A percentile compares a stretch with the other conserved stretches of the same genome.
Conservation (phyloP, 2,888 invertebrate species). For the Fragum whitleyi region DNA sequence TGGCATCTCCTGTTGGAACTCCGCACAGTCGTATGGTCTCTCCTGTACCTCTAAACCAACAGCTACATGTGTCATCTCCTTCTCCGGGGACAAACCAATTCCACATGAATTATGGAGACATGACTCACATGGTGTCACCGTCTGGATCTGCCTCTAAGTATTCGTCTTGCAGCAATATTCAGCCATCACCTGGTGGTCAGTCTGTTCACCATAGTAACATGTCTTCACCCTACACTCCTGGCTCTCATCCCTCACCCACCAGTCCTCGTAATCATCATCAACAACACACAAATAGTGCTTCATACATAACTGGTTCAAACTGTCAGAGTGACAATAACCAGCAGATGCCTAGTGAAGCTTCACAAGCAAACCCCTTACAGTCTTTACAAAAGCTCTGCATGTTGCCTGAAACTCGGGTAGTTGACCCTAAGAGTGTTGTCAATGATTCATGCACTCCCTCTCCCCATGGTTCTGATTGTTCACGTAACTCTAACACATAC, state of each 20-base stretch:
- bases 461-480: constrained; percentile 68
- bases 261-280: constrained; percentile 69
- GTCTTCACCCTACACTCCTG: constrained; percentile 71
- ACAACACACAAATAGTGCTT: constrained; percentile 27
- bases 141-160: constrained; percentile 54
- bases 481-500: constrained; percentile 73
- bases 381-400: constrained; percentile 81
- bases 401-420: constrained; percentile 80
- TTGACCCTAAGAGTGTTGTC: constrained; percentile 84
- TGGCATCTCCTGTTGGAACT: constrained; percentile 43
- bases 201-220: constrained; percentile 66
- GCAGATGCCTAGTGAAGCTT: neutral
- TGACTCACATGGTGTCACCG: constrained; percentile 10
- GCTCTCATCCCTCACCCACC: constrained; percentile 54
- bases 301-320: neutral
- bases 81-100: constrained; percentile 45
- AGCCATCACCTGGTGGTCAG: constrained; percentile 58
- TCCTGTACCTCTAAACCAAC: constrained; percentile 65
- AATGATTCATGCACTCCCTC: constrained; percentile 78
- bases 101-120: constrained; percentile 27
- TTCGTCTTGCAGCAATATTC: constrained; percentile 57
- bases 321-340: constrained; percentile 9
- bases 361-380: constrained; percentile 75
- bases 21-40: constrained; percentile 61
- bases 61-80: constrained; percentile 66